Evolutionary conservation across 2,888 invertebrate genomes (phyloP), one percentile per base, ranked within the genome.

Genomic region (Andrena flavipes): DNA sequence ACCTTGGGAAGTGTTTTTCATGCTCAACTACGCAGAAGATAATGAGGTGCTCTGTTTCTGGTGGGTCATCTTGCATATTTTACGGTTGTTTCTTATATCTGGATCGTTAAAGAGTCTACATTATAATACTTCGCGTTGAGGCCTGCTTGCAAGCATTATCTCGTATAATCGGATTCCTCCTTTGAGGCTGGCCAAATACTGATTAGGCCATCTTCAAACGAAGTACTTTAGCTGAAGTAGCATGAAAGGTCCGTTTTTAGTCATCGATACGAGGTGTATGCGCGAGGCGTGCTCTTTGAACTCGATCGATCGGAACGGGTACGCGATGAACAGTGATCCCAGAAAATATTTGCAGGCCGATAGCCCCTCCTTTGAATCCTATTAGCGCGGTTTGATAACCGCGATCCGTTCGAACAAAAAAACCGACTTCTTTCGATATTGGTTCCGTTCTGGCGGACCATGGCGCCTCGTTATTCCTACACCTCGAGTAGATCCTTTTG

Each of bases 291-390:
- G 23, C 23, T 67, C 63, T 79, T 76, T 76, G 79, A 77, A 49
- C 64, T 64, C 64, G 69, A 30, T 65, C 64, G 64, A 65, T 49
- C 16, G n/a, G 16, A 48, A 42, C 54, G 51, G 35, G 35, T 49
- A 60, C 42, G 49, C 49, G 59, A 35, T 20, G 59, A 49, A 59
- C 69, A 78, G 79, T 62, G 62, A 78, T 71, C 60, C 42, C 73
- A 69, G 59, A 81, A 82, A 78, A 87, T 81, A 80, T 72, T 78
- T 75, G 23, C 26, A 2, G 6, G 2, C n/a, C 56, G 67, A 64
- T 54, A 48, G 30, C 29, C 30, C 16, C 1, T 26, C 49, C 54
- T n/a, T 60, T 29, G 54, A 75, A 49, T 65, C 49, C 70, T 62
- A 82, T 82, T 70, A 80, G 70, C 23, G 70, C 23, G 29, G 70